Base-by-base conservation (phyloP, 2,113 vertebrate species). In the Pardalotus punctatus region DNA sequence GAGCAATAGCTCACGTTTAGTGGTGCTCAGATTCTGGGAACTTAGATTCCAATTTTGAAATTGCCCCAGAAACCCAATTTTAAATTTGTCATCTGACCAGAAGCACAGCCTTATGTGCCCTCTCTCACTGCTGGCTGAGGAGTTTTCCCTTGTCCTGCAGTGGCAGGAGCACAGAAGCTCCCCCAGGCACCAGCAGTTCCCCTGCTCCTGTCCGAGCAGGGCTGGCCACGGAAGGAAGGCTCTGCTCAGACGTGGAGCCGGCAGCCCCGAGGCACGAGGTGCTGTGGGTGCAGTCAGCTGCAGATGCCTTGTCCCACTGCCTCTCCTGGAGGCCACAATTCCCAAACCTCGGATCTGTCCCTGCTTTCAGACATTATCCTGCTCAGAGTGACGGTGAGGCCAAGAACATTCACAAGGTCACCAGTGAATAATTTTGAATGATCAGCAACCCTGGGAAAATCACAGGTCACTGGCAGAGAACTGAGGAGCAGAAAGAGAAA, bases 351-450 rank as follows among this genome's bases (percentile, higher is more conserved):
- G 57, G 23, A 3, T 23, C 54, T 42, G 50, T 31, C 31, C 53
- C 42, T 42, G 57, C 19, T 57, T 43, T 35, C 77, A 65, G 36
- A n/a, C 25, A 10, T 40, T 57, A 33, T 54, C 62, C 51, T 48
- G 33, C 71, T 94, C 38, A 80, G 19, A 62, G 35, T 10, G 43
- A 27, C n/a, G 42, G 60, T 31, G 74, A 91, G 48, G 42, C 48
- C 53, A 67, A 45, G 47, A 83, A 51, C 67, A n/a, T 25, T 43
- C 78, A 43, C 66, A 85, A 91, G 81, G 58, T 85, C 84, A 65
- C 45, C 79, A 48, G 58, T 51, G 78, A 91, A 81, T 82, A 91
- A 94, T 70, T 69, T 0, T n/a, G 64, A 78, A 66, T 76, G 86
- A 79, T 64, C 3, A 4, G 12, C 50, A 72, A 51, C 43, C 20